These are phyloP conservation scores for Condylura cristata DNA, from an alignment of 2,113 vertebrate genomes.

Conservation along the genomic window DNA sequence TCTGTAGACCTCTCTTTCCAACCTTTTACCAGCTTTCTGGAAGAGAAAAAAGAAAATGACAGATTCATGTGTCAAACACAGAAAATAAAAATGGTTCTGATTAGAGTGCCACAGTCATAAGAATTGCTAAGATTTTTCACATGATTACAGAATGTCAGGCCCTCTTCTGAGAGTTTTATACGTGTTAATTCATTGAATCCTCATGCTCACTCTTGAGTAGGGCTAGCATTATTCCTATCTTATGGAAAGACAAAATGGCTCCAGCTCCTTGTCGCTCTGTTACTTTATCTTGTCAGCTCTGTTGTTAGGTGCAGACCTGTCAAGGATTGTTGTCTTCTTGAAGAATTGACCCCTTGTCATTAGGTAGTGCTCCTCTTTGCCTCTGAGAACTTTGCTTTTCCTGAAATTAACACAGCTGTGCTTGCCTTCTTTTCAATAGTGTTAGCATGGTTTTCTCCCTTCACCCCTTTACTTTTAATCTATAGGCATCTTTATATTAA, in stretches of 20 bases:
- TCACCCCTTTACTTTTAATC: background rate
- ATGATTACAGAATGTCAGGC: background rate
- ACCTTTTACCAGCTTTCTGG: background rate
- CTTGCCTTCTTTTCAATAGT: background rate
- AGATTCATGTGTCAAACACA: slow-evolving; percentile 33
- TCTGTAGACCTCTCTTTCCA: background rate
- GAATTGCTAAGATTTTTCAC: background rate
- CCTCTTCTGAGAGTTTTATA: background rate
- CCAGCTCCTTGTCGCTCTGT: background rate
- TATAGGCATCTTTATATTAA: background rate
- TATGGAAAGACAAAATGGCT: background rate
- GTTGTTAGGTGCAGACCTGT: background rate
- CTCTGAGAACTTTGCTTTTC: background rate
- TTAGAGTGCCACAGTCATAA: background rate
- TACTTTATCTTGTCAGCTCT: background rate
- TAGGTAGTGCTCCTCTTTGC: background rate
- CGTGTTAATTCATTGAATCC: background rate
- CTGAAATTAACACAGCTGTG: background rate
- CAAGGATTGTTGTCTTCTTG: background rate
- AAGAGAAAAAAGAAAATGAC: slow-evolving; percentile 17
- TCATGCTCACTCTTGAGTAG: background rate
- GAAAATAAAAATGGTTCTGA: slow-evolving; percentile 22
- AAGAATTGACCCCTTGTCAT: background rate
- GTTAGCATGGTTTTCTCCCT: background rate
- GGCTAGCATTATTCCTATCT: background rate